These are phyloP conservation scores for Ochotona princeps DNA, from an alignment of 2,113 vertebrate species.

Conservation along the genomic window DNA sequence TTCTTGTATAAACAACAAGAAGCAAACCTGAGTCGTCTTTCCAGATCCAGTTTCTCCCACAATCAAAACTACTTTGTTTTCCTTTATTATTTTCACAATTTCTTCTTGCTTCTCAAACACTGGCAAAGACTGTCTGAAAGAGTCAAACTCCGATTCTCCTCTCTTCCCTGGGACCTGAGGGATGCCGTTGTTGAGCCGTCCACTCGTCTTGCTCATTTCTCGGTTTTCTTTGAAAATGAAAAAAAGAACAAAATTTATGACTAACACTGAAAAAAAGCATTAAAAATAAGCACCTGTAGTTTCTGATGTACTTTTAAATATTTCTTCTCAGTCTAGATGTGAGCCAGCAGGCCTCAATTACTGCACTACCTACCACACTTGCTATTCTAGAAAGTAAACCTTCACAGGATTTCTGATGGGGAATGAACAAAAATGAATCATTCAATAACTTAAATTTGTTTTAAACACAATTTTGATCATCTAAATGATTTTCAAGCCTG, in stretches of 20 bases:
- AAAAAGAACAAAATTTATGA: slow-evolving; percentile 43
- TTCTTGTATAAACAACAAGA: slow-evolving; percentile 58
- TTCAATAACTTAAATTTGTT: neutral
- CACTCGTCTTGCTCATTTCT: slow-evolving; percentile 90
- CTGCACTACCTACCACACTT: neutral
- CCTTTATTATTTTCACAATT: slow-evolving; percentile 92
- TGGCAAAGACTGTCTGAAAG: slow-evolving; percentile 91
- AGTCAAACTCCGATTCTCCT: slow-evolving; percentile 91
- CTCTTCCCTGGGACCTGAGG: slow-evolving; percentile 93
- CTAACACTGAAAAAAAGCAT: slow-evolving; percentile 1
- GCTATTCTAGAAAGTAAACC: slow-evolving; percentile 23
- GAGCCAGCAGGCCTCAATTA: neutral
- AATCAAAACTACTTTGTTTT: slow-evolving; percentile 93
- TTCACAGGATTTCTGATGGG: slow-evolving; percentile 30
- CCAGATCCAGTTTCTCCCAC: slow-evolving; percentile 97
- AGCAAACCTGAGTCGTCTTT: slow-evolving; percentile 96
- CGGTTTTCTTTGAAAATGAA: slow-evolving; percentile 83
- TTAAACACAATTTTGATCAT: slow-evolving; percentile 4
- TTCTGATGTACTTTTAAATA: neutral
- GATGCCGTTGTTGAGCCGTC: slow-evolving; percentile 91
- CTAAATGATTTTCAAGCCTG: slow-evolving; percentile 53
- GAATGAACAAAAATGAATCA: slow-evolving; percentile 51
- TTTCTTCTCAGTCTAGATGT: slow-evolving; percentile 43
- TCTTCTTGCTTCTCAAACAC: slow-evolving; percentile 92
- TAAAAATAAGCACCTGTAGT: slow-evolving; percentile 35